Base-by-base conservation (phyloP, 1,140 invertebrate genomes). In the Zaprionus davidi region DNA sequence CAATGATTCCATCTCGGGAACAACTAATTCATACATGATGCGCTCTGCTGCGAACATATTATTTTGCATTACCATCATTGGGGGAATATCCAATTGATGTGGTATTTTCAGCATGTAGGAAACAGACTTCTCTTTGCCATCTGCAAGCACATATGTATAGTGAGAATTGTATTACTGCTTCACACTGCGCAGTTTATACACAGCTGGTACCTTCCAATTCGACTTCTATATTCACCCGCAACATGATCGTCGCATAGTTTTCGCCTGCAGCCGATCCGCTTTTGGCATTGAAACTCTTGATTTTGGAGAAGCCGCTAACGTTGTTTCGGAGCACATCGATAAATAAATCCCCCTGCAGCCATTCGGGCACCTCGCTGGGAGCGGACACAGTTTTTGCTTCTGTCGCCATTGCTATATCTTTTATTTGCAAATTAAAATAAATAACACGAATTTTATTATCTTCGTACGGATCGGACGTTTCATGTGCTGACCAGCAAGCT, bases 1-100 rank as follows among this genome's bases (percentile, higher is more conserved):
- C 2, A 91, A 36, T 55, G 86, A 38, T 20, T 92, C 90, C 63
- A 92, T 59, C 55, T 91, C 80, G 0, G 86, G 90, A 26, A 92
- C 78, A 28, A 83, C 31, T 2, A 67, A 41, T 0, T 46, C 36
- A 38, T 92, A 92, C 78, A 86, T 81, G 17, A 13, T 26, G 53
- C 69, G 56, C 22, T 92, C 90, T 3, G 59, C 62, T 7, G 70
- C 73, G 28, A 92, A 92, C 2, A 92, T 63, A 44, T 79, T 65
- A 0, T 58, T 70, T 13, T 71, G 71, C 53, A 76, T 67, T 44
- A 78, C 56, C 49, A 86, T 65, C 13, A 67, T 59, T 5, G 66
- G 36, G 57, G 38, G 71, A 1, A 69, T 11, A 17, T 76, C 71
- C 13, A 15, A 0, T 5, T 83, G 74, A 38, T 81, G 78, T 5